Evolutionary conservation across 2,888 invertebrate genomes (phyloP).

Genomic region (Lottia gigantea): DNA sequence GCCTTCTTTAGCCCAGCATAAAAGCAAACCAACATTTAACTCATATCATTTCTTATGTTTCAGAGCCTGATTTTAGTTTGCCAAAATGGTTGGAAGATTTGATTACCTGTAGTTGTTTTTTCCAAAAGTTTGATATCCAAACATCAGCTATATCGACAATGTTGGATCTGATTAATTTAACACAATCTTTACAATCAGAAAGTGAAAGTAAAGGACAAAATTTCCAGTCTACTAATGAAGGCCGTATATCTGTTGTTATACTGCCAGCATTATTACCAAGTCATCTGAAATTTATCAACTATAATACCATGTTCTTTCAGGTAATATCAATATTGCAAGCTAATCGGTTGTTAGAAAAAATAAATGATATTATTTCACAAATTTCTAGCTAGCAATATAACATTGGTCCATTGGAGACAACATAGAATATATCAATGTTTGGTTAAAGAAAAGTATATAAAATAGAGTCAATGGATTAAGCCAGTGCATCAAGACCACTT

Average conservation of each 20-base stretch:
- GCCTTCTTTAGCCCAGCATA: too few species aligned
- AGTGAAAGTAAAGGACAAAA: constrained; percentile 34
- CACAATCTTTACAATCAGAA: constrained; percentile 69
- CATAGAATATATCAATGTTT: too few species aligned
- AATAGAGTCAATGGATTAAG: too few species aligned
- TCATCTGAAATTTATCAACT: constrained; percentile 77
- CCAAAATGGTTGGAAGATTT: constrained; percentile 79
- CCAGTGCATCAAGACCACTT: too few species aligned
- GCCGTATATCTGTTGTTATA: constrained; percentile 76
- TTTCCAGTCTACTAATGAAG: constrained; percentile 34
- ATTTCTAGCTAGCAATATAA: too few species aligned
- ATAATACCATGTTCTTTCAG: constrained; percentile 78
- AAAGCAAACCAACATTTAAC: too few species aligned
- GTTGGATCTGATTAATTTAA: constrained; percentile 78
- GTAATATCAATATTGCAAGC: constrained; percentile 48
- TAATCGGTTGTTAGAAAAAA: too few species aligned
- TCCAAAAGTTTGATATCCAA: constrained; percentile 70
- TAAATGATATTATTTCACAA: too few species aligned
- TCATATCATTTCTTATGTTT: constrained; percentile 13
- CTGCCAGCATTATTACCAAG: constrained; percentile 77
- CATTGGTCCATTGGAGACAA: too few species aligned
- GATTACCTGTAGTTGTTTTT: constrained; percentile 77
- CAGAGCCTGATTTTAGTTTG: constrained; percentile 65
- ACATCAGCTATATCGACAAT: constrained; percentile 78
- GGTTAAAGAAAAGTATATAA: too few species aligned